These are phyloP conservation scores for Melieria omissa DNA, from an alignment of 2,888 invertebrate species.

Conservation along the genomic window DNA sequence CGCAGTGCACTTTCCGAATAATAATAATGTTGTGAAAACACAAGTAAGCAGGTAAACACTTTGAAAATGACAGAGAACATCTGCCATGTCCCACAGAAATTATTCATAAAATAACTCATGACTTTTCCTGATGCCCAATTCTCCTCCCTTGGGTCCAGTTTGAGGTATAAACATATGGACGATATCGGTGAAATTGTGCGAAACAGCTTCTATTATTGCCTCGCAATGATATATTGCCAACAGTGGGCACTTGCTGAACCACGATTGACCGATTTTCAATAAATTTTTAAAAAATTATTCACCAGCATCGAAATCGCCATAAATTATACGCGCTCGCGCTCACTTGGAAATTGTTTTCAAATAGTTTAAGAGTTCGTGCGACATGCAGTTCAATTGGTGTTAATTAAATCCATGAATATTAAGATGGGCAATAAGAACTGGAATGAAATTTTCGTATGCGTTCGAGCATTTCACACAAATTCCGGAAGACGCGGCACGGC, in stretches of 20 bases:
- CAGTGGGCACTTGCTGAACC: neutral
- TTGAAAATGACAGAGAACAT: too few species aligned
- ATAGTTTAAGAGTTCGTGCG: constrained; percentile 49
- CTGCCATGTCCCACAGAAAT: too few species aligned
- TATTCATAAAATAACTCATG: too few species aligned
- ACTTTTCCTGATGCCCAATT: too few species aligned
- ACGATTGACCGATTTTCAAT: neutral
- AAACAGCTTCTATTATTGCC: too few species aligned
- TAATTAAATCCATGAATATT: constrained; percentile 67
- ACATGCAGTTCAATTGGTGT: constrained; percentile 68
- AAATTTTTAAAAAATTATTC: neutral
- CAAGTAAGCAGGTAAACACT: too few species aligned
- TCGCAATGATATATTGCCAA: neutral
- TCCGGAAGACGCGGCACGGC: constrained; percentile 10
- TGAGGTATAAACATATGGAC: too few species aligned
- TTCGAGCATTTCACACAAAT: constrained; percentile 44
- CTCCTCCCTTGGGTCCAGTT: too few species aligned
- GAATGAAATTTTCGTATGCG: constrained; percentile 30
- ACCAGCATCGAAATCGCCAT: constrained; percentile 42
- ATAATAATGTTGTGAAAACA: too few species aligned
- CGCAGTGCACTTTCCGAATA: too few species aligned
- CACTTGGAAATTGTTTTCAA: constrained; percentile 51
- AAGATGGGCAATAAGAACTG: constrained; percentile 40
- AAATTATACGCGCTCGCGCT: constrained; percentile 49
- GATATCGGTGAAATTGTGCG: too few species aligned